These are phyloP conservation scores for Clavelina lepadiformis DNA, from an alignment of 23 tunicate genomes.

Conservation along the genomic window DNA sequence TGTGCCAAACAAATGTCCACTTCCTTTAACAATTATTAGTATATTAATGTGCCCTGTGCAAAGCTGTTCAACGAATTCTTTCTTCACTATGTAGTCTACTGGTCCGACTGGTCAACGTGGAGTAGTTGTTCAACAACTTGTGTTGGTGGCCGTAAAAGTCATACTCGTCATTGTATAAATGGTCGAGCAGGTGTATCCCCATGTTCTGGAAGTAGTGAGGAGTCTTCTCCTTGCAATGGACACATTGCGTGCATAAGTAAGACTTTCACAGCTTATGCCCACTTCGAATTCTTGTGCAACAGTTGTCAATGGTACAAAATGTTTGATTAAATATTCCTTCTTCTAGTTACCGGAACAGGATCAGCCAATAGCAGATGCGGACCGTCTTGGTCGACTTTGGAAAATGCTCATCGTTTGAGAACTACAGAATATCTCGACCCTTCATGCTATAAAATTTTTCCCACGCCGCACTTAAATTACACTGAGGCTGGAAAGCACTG, in stretches of 20 bases:
- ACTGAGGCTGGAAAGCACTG: conserved; percentile 35
- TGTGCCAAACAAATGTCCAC: too few species aligned
- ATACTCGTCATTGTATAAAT: conserved; percentile 37
- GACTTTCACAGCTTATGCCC: not conserved
- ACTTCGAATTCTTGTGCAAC: too few species aligned
- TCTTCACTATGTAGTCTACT: conserved; percentile 42
- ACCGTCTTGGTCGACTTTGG: conserved; percentile 7
- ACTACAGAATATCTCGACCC: conserved; percentile 36
- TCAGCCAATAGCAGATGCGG: conserved; percentile 39
- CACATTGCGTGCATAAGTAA: conserved; percentile 35
- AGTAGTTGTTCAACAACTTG: conserved; percentile 48
- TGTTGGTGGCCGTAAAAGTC: conserved; percentile 25
- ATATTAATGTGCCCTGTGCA: too few species aligned
- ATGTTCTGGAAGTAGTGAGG: conserved; percentile 34
- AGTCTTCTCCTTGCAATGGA: conserved; percentile 43
- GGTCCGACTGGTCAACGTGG: conserved; percentile 86
- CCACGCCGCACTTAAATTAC: not conserved
- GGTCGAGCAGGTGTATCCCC: conserved; percentile 45
- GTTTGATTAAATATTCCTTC: not conserved
- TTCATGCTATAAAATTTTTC: conserved; percentile 25
- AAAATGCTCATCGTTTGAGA: conserved; percentile 22
- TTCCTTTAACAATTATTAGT: too few species aligned
- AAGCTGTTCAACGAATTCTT: too few species aligned
- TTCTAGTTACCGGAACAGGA: conserved; percentile 10
- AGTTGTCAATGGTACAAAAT: too few species aligned